These are phyloP conservation scores for Chrysolina haemoptera DNA, from an alignment of 2,888 invertebrate genomes.

Conservation along the genomic window DNA sequence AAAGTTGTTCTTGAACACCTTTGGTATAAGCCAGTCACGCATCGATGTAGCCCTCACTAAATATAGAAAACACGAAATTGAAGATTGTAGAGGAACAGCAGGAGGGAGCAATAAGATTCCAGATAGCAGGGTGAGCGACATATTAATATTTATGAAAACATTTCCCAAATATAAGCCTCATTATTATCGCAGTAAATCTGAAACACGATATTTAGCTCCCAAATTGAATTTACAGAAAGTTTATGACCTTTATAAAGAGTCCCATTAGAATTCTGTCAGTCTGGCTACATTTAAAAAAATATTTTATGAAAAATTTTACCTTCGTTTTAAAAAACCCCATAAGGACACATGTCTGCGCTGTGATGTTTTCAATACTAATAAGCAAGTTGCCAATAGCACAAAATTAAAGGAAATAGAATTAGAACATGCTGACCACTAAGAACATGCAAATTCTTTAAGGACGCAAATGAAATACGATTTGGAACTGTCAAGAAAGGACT, in stretches of 20 bases:
- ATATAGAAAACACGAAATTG: neutral
- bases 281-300: slow-evolving; percentile 1
- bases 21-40: neutral
- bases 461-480: neutral
- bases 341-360: slow-evolving; percentile 6
- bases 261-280: neutral
- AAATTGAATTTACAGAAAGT: slow-evolving; percentile 3
- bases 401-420: neutral
- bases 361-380: slow-evolving; percentile 1
- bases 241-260: neutral
- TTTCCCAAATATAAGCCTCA: neutral
- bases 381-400: neutral
- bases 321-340: neutral
- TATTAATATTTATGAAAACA: neutral
- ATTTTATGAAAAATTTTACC: neutral
- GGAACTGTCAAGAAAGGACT: no score
- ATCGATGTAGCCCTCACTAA: neutral
- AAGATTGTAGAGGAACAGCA: neutral
- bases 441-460: neutral
- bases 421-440: neutral
- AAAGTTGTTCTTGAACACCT: neutral
- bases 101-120: neutral
- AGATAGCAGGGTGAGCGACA: neutral
- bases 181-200: neutral
- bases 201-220: slow-evolving; percentile 2